These are phyloP conservation scores for Craniophora ligustri DNA, from an alignment of 2,888 invertebrate species.

Conservation along the genomic window DNA sequence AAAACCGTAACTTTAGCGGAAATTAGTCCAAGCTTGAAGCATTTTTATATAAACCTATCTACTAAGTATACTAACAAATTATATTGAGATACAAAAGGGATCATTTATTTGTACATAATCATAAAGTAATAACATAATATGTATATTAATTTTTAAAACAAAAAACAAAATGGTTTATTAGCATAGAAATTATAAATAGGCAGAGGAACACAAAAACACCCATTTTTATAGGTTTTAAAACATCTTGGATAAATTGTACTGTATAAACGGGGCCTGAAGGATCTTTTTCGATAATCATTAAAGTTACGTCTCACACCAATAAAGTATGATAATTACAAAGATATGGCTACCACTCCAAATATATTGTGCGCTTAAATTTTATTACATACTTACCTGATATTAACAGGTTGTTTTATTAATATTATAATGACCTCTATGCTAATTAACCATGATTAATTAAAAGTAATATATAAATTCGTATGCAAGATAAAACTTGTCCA, in stretches of 20 bases:
- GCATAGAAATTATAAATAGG: slow-evolving; percentile 36
- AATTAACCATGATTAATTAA: slow-evolving; percentile 22
- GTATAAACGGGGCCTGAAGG: background rate
- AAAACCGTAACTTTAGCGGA: slow-evolving; percentile 33
- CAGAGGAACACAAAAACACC: background rate
- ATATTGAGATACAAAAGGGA: slow-evolving; percentile 59
- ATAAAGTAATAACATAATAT: slow-evolving; percentile 33
- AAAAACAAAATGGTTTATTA: slow-evolving; percentile 29
- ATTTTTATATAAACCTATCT: slow-evolving; percentile 55
- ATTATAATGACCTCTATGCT: slow-evolving; percentile 25
- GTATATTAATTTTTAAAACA: slow-evolving; percentile 30
- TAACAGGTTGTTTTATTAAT: background rate
- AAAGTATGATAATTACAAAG: background rate
- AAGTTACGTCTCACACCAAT: background rate
- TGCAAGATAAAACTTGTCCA: slow-evolving; percentile 50
- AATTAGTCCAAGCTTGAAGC: slow-evolving; percentile 59
- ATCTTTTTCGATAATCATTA: background rate
- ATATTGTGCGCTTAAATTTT: slow-evolving; percentile 27
- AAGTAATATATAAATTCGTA: slow-evolving; percentile 53
- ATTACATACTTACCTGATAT: background rate
- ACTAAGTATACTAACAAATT: slow-evolving; percentile 53
- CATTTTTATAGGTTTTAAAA: background rate
- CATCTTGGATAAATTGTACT: background rate
- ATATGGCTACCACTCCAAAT: background rate
- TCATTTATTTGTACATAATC: slow-evolving; percentile 54